phyloP scores from a whole-genome alignment of 2,113 vertebrate genomes.

The Perccottus glenii region DNA sequence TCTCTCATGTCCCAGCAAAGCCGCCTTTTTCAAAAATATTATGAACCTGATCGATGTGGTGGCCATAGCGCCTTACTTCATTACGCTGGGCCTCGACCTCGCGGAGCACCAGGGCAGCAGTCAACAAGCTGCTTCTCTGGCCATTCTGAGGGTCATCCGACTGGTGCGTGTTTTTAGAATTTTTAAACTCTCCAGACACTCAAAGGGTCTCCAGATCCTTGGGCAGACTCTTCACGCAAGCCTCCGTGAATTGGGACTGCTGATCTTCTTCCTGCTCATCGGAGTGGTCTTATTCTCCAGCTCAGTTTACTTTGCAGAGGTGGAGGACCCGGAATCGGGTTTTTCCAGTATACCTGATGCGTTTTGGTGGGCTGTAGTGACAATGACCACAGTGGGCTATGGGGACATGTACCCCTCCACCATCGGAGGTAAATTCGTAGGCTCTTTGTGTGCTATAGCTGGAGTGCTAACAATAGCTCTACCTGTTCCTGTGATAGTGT shows the following conservation, averaged over 20 bases:
- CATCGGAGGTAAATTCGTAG: conserved; percentile 93
- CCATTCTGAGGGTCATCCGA: conserved; percentile 91
- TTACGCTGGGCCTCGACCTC: conserved; percentile 88
- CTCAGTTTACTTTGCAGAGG: conserved; percentile 93
- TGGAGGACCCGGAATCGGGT: conserved; percentile 85
- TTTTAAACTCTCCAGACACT: conserved; percentile 95
- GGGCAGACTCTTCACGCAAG: conserved; percentile 92
- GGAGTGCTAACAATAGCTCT: conserved; percentile 94
- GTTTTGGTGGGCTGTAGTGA: conserved; percentile 97
- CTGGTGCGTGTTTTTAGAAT: conserved; percentile 93
- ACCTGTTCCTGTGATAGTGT: conserved; percentile 85
- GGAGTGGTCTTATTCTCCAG: conserved; percentile 95
- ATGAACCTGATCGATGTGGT: conserved; percentile 93
- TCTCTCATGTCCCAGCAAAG: conserved; percentile 89
- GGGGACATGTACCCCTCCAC: conserved; percentile 96
- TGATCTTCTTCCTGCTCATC: conserved; percentile 95
- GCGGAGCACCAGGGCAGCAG: conserved; percentile 85
- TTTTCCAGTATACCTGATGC: conserved; percentile 94
- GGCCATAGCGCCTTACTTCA: conserved; percentile 91
- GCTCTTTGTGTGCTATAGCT: conserved; percentile 92
- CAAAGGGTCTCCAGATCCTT: conserved; percentile 93
- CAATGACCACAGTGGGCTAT: conserved; percentile 97
- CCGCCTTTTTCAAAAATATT: conserved; percentile 89
- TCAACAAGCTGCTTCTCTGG: conserved; percentile 90
- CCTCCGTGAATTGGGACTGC: conserved; percentile 89